phyloP scores from a whole-genome alignment of 2,888 invertebrate genomes.

The Caenorhabditis japonica region DNA sequence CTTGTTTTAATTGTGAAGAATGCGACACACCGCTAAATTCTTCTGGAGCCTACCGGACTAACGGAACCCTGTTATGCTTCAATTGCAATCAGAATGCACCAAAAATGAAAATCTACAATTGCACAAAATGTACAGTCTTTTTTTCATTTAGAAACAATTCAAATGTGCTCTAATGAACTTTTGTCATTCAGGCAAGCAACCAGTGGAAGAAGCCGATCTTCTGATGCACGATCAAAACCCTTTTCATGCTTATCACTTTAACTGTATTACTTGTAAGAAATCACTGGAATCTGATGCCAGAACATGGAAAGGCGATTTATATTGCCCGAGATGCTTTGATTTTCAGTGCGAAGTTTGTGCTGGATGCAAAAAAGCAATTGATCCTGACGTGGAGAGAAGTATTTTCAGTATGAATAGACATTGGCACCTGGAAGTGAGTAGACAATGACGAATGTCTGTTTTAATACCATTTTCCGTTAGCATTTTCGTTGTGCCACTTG shows the following conservation, averaged over 20 bases:
- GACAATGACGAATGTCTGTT: no score
- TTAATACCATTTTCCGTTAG: constrained; percentile 78
- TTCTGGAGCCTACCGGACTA: constrained; percentile 31
- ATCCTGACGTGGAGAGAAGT: constrained; percentile 54
- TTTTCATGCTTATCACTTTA: constrained; percentile 64
- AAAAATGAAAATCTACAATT: constrained; percentile 49
- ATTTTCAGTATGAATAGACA: constrained; percentile 54
- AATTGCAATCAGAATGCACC: constrained; percentile 53
- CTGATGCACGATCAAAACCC: constrained; percentile 42
- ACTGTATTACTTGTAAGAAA: constrained; percentile 56
- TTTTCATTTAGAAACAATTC: no score
- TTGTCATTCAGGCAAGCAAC: constrained; percentile 58
- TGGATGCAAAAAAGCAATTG: constrained; percentile 58
- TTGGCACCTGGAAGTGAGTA: constrained; percentile 56
- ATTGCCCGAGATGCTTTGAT: constrained; percentile 59
- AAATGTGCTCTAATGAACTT: no score
- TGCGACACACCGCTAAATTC: constrained; percentile 45
- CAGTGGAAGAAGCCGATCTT: constrained; percentile 49
- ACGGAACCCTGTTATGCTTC: constrained; percentile 32
- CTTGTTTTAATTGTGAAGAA: constrained; percentile 58
- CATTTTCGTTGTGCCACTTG: constrained; percentile 98
- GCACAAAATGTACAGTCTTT: constrained; percentile 61
- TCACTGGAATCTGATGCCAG: constrained; percentile 44
- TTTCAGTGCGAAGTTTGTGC: constrained; percentile 55
- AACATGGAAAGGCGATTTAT: constrained; percentile 32